A percentile compares a stretch with the other conserved stretches of the same genome.
Conservation (phyloP, 2,113 vertebrate species). For the Dendrocopos noguchii region DNA sequence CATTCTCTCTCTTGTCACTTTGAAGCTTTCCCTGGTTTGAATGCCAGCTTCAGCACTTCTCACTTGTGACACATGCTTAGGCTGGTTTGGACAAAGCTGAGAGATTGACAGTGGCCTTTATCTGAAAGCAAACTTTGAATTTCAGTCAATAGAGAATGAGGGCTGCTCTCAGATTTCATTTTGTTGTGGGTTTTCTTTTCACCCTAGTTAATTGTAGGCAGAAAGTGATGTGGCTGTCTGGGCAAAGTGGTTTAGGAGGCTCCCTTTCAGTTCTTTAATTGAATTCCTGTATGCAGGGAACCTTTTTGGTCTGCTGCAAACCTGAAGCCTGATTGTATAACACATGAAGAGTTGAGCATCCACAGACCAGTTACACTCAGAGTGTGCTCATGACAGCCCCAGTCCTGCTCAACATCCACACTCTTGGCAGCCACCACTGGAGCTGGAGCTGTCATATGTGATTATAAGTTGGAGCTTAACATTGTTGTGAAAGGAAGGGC, state of each 20-base stretch:
- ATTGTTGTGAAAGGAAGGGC: neutral
- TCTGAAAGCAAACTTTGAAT: slow-evolving; percentile 43
- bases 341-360: neutral
- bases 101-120: slow-evolving; percentile 69
- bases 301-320: neutral
- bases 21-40: slow-evolving; percentile 12
- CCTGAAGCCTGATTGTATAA: neutral
- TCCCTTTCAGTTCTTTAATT: slow-evolving; percentile 36
- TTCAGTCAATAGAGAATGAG: slow-evolving; percentile 47
- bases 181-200: neutral
- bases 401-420: neutral
- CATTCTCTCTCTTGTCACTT: neutral
- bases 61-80: neutral
- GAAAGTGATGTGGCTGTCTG: slow-evolving; percentile 54
- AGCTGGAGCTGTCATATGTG: neutral
- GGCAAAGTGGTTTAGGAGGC: neutral
- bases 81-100: slow-evolving; percentile 11
- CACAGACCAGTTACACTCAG: accelerated
- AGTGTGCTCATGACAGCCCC: neutral
- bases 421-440: neutral
- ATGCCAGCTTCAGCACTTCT: slow-evolving; percentile 15
- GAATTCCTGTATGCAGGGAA: slow-evolving; percentile 41
- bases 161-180: slow-evolving; percentile 41
- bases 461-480: neutral
- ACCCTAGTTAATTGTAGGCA: slow-evolving; percentile 59